Conservation (phyloP, 1,140 invertebrate genomes). For the Hycleus phaleratus region DNA sequence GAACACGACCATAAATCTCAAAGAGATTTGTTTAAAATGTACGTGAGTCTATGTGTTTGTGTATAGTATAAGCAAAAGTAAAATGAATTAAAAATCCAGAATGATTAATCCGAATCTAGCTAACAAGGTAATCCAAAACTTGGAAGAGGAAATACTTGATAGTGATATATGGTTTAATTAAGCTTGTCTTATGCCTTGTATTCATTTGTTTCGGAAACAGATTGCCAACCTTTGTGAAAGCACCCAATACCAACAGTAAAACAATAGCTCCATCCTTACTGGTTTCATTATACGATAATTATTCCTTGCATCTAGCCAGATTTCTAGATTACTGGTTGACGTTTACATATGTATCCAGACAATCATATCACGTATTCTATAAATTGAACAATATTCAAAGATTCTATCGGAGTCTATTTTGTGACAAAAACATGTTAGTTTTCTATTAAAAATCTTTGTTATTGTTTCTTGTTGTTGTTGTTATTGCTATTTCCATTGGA, state of each 20-base stretch:
- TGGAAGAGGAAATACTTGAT: slow-evolving; percentile 30
- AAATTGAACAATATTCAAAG: too few relatives aligned
- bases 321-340: slow-evolving; percentile 21
- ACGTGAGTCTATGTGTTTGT: not conserved
- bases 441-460: too few relatives aligned
- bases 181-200: slow-evolving; percentile 38
- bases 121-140: slow-evolving; percentile 34
- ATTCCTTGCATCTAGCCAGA: slow-evolving; percentile 25
- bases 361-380: too few relatives aligned
- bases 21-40: slow-evolving; percentile 23
- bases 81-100: slow-evolving; percentile 36
- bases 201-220: slow-evolving; percentile 40
- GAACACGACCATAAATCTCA: slow-evolving; percentile 27
- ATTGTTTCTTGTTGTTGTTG: too few relatives aligned
- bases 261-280: slow-evolving; percentile 28
- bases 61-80: not conserved
- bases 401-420: too few relatives aligned
- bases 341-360: slow-evolving; percentile 28
- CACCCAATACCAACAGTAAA: slow-evolving; percentile 15
- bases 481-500: too few relatives aligned
- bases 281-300: slow-evolving; percentile 34
- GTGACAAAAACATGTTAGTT: too few relatives aligned
- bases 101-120: slow-evolving; percentile 35
- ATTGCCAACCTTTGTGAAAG: slow-evolving; percentile 33
- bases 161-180: slow-evolving; percentile 40